A percentile compares a stretch with the other conserved stretches of the same genome.
These are phyloP conservation scores for Sebastes hubbsi DNA, from an alignment of 2,797 vertebrate genomes.

Conservation along the genomic window DNA sequence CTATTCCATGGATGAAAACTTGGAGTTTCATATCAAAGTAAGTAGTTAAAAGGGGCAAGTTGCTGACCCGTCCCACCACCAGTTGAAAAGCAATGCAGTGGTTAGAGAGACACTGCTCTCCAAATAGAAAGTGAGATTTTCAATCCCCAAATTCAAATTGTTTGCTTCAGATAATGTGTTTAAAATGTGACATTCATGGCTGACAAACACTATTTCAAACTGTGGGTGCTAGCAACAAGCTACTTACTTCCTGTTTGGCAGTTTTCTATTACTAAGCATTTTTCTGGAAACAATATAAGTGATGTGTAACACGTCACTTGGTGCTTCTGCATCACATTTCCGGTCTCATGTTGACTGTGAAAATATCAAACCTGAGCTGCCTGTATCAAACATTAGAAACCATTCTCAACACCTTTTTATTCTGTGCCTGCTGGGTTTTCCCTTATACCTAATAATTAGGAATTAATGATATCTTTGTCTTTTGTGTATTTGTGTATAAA, in stretches of 20 bases:
- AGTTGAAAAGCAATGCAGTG: neutral
- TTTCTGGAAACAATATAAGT: neutral
- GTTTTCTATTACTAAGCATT: neutral
- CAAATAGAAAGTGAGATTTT: neutral
- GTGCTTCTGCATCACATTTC: conserved; percentile 20
- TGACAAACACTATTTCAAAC: neutral
- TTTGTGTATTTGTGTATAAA: neutral
- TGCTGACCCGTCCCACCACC: neutral
- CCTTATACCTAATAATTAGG: neutral
- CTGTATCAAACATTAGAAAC: neutral
- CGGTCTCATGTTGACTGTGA: neutral
- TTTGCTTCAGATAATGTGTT: neutral
- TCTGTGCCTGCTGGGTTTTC: neutral
- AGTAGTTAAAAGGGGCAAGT: neutral
- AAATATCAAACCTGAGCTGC: neutral
- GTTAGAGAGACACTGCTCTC: neutral
- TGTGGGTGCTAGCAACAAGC: neutral
- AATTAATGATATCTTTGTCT: neutral
- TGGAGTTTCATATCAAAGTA: conserved; percentile 98
- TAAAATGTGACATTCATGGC: neutral
- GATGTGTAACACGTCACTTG: neutral
- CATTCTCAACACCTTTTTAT: neutral
- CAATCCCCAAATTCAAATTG: neutral
- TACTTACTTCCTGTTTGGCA: neutral
- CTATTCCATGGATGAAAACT: conserved; percentile 99